A percentile compares a stretch with the other conserved stretches of the same genome.
These are phyloP conservation scores for Deroptyus accipitrinus DNA, from an alignment of 2,113 vertebrate genomes.

Conservation along the genomic window DNA sequence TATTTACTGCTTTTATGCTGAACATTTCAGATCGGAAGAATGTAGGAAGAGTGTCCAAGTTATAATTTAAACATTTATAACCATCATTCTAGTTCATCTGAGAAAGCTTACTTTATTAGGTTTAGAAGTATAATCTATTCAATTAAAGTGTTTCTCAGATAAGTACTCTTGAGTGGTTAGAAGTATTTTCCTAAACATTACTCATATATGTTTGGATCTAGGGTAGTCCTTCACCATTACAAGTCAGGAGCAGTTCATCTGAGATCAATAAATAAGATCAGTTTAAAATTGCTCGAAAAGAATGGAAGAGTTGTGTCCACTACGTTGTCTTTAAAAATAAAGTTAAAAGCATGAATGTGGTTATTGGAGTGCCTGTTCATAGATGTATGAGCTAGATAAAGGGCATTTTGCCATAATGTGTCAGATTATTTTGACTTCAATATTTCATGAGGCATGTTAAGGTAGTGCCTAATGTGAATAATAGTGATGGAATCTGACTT, in stretches of 20 bases:
- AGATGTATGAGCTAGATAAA: slow-evolving; percentile 43
- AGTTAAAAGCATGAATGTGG: slow-evolving; percentile 20
- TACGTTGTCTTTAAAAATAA: slow-evolving; percentile 44
- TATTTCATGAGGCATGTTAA: slow-evolving; percentile 46
- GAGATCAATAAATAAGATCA: background rate
- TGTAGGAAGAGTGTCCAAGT: slow-evolving; percentile 5
- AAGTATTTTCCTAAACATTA: slow-evolving; percentile 1
- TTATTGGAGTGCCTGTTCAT: slow-evolving; percentile 40
- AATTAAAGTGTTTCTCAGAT: slow-evolving; percentile 42
- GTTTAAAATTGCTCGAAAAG: slow-evolving; percentile 10
- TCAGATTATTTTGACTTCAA: slow-evolving; percentile 51
- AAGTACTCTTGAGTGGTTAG: background rate
- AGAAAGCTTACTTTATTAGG: slow-evolving; percentile 34
- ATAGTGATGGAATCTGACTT: slow-evolving; percentile 43
- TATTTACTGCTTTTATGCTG: slow-evolving; percentile 60
- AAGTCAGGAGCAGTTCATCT: background rate
- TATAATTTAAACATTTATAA: slow-evolving; percentile 59
- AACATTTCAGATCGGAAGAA: slow-evolving; percentile 25
- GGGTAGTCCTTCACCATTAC: background rate
- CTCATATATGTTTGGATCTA: background rate
- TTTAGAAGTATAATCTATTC: slow-evolving; percentile 14
- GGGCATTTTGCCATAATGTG: slow-evolving; percentile 42
- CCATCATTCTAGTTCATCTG: slow-evolving; percentile 26
- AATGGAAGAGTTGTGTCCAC: slow-evolving; percentile 17
- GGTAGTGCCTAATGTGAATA: slow-evolving; percentile 39